Base-by-base conservation (phyloP, 2,888 invertebrate species). In the Oeneis ivallda region DNA sequence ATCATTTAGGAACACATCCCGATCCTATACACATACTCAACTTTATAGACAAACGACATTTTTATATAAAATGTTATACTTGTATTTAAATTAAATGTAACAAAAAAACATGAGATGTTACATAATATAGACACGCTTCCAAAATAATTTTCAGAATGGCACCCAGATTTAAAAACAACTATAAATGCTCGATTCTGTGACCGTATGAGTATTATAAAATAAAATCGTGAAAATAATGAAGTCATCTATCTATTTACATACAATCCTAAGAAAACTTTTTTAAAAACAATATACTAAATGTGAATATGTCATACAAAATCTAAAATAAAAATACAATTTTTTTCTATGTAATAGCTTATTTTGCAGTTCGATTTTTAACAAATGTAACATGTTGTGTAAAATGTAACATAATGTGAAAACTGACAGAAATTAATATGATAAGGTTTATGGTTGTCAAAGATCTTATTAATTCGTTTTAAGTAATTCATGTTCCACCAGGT, bases 151-250 rank as follows among this genome's bases (percentile, higher is more conserved):
- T 10, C 47, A 62, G 59, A 59, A 68, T 58, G 66, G 58, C 62
- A 52, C 52, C 52, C 37, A n/a, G 32, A 17, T 43, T 50, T 39
- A 60, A 54, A 72, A 68, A 66, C 54, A 64, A 71, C 49, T 66
- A 71, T 72, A 72, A 72, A 72, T 72, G 72, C 72, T 63, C 58
- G 64, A 54, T 43, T 65, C 34, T 69, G 71, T 71, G 70, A 70
- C 71, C 65, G 61, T 65, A 60, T 72, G 72, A 72, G 72, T 72
- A 72, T 71, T 71, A 69, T 58, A 61, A 67, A 62, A 69, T 66
- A 67, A 66, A 69, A 64, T 65, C 65, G 43, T 65, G 34, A 65
- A 62, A 63, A 62, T 62, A 60, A 60, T 54, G 37, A 15, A 49
- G 49, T 64, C 41, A 71, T 62, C 52, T 50, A 71, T 62, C 52